These are phyloP conservation scores for Mionectes olivaceus DNA, from an alignment of 2,797 vertebrate species.

Conservation along the genomic window DNA sequence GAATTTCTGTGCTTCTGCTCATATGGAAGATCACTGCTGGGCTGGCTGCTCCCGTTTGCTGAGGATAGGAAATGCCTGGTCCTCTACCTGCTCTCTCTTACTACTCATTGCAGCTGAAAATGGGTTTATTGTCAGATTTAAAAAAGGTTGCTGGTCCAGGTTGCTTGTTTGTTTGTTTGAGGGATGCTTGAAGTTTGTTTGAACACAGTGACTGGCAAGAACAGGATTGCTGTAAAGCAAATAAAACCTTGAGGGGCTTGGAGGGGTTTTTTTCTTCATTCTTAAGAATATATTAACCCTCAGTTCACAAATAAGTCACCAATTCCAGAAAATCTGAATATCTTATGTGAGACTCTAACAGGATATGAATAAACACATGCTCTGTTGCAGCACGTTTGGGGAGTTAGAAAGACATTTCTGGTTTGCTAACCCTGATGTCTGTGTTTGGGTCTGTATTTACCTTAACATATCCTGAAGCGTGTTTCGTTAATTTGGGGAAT, in stretches of 20 bases:
- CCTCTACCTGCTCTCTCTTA: not conserved
- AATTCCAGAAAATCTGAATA: conserved; percentile 14
- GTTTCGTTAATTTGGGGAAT: not conserved
- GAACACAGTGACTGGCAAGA: not conserved
- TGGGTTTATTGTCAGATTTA: not conserved
- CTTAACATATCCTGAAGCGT: not conserved
- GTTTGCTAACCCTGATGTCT: not conserved
- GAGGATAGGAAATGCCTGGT: not conserved
- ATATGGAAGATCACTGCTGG: not conserved
- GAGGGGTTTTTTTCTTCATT: not conserved
- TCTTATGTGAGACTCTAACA: not conserved
- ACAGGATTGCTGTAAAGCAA: not conserved
- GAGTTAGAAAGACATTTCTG: not conserved
- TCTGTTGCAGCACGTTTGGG: not conserved
- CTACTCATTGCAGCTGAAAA: not conserved
- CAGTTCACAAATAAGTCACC: conserved; percentile 16
- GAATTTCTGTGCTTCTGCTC: not conserved
- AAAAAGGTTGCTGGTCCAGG: not conserved
- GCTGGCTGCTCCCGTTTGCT: not conserved
- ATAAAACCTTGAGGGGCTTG: conserved; percentile 2
- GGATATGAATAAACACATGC: not conserved
- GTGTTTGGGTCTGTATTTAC: not conserved
- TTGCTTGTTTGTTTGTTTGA: not conserved
- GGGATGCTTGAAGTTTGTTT: conserved; percentile 1
- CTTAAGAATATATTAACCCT: conserved; percentile 10